Base-by-base conservation (phyloP, 1,140 invertebrate genomes). In the Drosophila yakuba region DNA sequence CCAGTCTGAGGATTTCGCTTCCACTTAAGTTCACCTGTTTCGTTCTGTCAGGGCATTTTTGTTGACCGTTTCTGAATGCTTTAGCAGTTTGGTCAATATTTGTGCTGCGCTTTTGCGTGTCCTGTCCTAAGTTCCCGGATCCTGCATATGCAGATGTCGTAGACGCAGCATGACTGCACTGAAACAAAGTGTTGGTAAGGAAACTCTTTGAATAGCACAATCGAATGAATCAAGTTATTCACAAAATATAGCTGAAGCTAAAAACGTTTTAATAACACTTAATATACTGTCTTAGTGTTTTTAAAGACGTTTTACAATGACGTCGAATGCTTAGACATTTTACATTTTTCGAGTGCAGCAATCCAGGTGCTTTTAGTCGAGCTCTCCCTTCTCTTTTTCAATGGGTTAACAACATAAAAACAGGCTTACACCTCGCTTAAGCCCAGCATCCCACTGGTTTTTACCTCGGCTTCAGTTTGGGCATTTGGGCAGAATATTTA, bases 81-180 rank as follows among this genome's bases (percentile, higher is more conserved):
- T 74, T 56, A 79, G 79, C 71, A 83, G 81, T 79, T 83, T 76
- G 83, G 84, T 88, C 83, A 86, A 86, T 86, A 86, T 86, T 86
- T 86, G 75, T 66, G 78, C 74, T 82, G 78, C 64, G 83, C 78
- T 86, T 88, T 86, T 74, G 79, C 75, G 57, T 66, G 67, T 88
- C 55, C 74, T 60, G 61, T 52, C 25, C 38, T 52, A 58, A 56
- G 43, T 25, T 47, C 23, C 32, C 35, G 44, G 25, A 50, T 28
- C 15, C 60, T 35, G 61, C 68, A 85, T 78, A 85, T 85, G 81
- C 64, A 81, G 71, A 78, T 58, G 41, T 47, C 20, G 52, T 51
- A 51, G 55, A 48, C 25, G 62, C 43, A 55, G 43, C 20, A 74
- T 58, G 58, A 36, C 56, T 81, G 57, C 78, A 80, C 63, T 62